Evolutionary conservation across 2,113 vertebrate genomes (phyloP), one percentile per base, ranked within the genome.

Genomic region (Galemys pyrenaicus): DNA sequence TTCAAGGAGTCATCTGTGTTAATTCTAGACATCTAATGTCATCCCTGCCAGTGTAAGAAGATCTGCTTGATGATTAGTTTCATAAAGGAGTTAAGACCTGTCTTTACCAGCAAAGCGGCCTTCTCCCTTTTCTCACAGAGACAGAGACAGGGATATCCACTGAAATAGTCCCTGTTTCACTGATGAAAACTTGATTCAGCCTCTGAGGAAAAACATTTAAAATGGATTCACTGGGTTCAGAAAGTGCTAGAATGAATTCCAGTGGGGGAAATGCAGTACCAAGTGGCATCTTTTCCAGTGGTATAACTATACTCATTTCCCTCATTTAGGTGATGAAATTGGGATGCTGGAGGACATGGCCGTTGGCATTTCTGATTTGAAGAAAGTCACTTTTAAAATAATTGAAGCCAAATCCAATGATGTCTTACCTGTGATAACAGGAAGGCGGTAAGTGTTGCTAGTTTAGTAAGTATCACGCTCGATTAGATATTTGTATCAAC

Each of bases 321-420:
- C 92, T 51, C 64, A 41, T 80, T 82, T 85, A 99, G 99, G 99
- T 98, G 99, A 99, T 95, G 99, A 99, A 98, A 99, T 99, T 0
- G 99, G 99, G 62, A 99, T 99, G 99, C 98, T 99, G 46, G 99
- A 99, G 97, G 99, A 99, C 97, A 99, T 99, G 99, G 98, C 99
- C 94, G 98, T 99, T 93, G 99, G 99, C 73, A 99, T 99, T 98
- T 99, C 99, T 54, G 99, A 99, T 97, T 98, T 99, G 96, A 99
- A 98, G 91, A 99, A 98, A 98, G 99, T 99, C 0, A 96, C 98
- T 71, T 99, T 99, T 98, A 99, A 99, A 98, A 99, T 99, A 83
- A 99, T 98, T 65, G 99, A 99, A 98, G 99, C 99, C 87, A 99
- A 98, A 95, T 99, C 99, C 46, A 99, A 98, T 58, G 99, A 99